These are phyloP conservation scores for Pseudolaguvia tuberculata DNA, from an alignment of 2,113 vertebrate genomes.

Conservation along the genomic window DNA sequence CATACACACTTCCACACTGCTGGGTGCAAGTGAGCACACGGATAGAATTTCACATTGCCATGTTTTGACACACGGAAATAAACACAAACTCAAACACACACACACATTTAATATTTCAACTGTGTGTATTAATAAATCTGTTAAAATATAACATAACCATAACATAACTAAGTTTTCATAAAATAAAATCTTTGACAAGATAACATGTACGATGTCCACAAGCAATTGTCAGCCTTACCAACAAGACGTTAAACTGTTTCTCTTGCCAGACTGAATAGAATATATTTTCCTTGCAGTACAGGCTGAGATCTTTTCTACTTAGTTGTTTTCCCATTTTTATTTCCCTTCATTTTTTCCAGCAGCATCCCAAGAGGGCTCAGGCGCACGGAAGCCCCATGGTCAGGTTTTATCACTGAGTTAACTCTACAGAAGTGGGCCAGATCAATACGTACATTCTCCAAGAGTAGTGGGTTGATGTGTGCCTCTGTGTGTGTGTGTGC, in stretches of 20 bases:
- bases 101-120: conserved; percentile 15
- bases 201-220: too few species aligned
- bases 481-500: too few species aligned
- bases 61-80: conserved; percentile 30
- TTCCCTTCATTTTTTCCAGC: conserved; percentile 44
- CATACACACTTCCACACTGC: conserved; percentile 55
- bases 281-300: conserved; percentile 37
- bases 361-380: conserved; percentile 64
- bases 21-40: conserved; percentile 48
- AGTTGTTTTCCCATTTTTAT: conserved; percentile 16
- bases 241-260: conserved; percentile 41
- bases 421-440: conserved; percentile 80
- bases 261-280: conserved; percentile 35
- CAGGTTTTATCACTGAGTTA: conserved; percentile 83
- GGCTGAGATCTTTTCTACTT: conserved; percentile 40
- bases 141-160: neutral
- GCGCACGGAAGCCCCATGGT: conserved; percentile 72
- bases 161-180: conserved; percentile 10
- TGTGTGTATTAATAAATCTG: neutral
- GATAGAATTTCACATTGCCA: conserved; percentile 30
- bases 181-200: conserved; percentile 9
- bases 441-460: conserved; percentile 91
- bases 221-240: conserved; percentile 32
- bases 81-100: conserved; percentile 25
- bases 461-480: conserved; percentile 73